Base-by-base conservation (phyloP, 2,888 invertebrate species). In the Melolontha melolontha region DNA sequence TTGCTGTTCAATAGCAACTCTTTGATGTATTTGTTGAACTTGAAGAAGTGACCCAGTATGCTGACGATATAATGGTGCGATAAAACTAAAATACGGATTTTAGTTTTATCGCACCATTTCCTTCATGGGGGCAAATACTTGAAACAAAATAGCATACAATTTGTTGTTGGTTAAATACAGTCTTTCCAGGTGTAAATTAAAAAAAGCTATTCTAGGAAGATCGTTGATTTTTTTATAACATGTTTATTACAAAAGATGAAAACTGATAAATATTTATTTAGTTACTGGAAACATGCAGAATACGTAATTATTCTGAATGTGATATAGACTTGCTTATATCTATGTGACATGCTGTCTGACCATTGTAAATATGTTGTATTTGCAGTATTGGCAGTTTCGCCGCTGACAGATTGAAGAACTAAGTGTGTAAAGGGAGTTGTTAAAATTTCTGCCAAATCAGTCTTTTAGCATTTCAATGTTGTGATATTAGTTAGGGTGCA, bases 1-100 rank as follows among this genome's bases (percentile, higher is more conserved):
- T 92, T 92, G 82, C 88, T 85, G 81, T 91, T 89, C 79, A 92
- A 85, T 78, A 86, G 84, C 77, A 92, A 85, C 76, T 85, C 82
- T 82, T 87, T 87, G 77, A 92, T 85, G 80, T 87, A 84, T 77
- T 85, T 85, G 82, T 94, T 94, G 73, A 89, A 87, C 78, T 88
- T 88, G 86, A 94, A 94, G 80, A 91, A 92, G 82, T 92, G 91
- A 82, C 93, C 92, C 76, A 91, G 87, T 80, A 94, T 88, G 54
- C 90, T 90, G 67, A 90, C 88, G 74, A 94, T 84, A 74, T 83
- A 83, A 84, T 95, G 95, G 78, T 88, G 83, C 67, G 91, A 90
- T 69, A 96, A 83, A 81, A 95, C 93, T 74, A 96, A 85, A 72
- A 86, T 85, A 75, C 87, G n/a, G n/a, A n/a, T n/a, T n/a, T 84